Evolutionary conservation across 2,888 invertebrate species (phyloP).

Genomic region (Congeria kusceri): DNA sequence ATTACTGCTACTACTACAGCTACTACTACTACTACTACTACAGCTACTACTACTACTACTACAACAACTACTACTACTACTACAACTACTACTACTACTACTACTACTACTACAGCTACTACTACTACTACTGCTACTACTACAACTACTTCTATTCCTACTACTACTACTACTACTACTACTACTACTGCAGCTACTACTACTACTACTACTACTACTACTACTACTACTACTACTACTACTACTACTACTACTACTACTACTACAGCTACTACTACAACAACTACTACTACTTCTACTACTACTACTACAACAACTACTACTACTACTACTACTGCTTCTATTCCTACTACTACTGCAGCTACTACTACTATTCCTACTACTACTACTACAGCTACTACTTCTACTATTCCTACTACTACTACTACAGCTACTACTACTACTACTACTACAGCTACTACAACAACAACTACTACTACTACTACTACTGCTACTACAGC

Average conservation of each 20-base stretch:
- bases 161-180: conserved; percentile 16
- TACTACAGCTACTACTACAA: background rate
- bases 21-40: conserved; percentile 1
- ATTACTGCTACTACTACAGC: no score
- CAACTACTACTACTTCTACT: conserved; percentile 6
- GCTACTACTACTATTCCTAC: no score
- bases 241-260: conserved; percentile 1
- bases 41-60: no score
- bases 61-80: no score
- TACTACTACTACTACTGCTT: no score
- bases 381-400: no score
- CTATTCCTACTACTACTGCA: no score
- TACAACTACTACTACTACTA: no score
- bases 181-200: conserved; percentile 12
- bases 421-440: conserved; percentile 9
- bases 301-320: conserved; percentile 14
- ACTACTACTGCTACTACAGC: conserved; percentile 12
- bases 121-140: no score
- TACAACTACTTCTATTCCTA: no score
- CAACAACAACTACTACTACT: conserved; percentile 10
- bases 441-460: conserved; percentile 12
- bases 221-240: background rate
- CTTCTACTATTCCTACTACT: no score
- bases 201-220: conserved; percentile 12
- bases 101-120: no score